phyloP scores from a whole-genome alignment of 2,113 vertebrate genomes.

The Menura novaehollandiae region DNA sequence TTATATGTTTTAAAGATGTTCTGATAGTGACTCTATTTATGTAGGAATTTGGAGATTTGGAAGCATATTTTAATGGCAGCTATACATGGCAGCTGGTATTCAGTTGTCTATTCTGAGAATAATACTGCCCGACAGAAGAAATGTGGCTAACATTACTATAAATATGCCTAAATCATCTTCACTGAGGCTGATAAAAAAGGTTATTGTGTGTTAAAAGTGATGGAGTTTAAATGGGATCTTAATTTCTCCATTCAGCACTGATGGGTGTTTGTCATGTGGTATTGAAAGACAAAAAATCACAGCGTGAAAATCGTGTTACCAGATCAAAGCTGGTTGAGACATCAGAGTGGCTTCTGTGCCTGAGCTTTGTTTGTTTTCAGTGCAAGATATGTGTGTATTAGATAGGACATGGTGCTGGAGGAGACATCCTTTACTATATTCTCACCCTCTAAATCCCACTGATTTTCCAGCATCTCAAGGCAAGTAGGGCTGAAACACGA shows the following conservation, averaged over 20 bases:
- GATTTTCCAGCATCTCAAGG: not conserved
- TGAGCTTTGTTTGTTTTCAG: not conserved
- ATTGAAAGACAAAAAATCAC: not conserved
- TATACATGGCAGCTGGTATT: not conserved
- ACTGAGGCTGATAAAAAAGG: not conserved
- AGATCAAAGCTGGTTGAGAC: not conserved
- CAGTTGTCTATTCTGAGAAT: not conserved
- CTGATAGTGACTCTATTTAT: not conserved
- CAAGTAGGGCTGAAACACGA: not conserved
- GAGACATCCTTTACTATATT: not conserved
- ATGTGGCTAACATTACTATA: not conserved
- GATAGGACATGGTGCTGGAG: not conserved
- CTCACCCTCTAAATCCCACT: not conserved
- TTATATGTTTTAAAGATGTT: not conserved
- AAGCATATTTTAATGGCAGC: not conserved
- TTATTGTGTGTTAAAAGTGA: not conserved
- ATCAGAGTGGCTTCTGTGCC: not conserved
- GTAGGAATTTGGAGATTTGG: not conserved
- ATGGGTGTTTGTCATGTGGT: not conserved
- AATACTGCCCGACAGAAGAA: not conserved
- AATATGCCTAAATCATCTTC: not conserved
- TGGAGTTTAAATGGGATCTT: not conserved
- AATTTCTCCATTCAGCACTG: not conserved
- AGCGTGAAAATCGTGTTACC: not conserved
- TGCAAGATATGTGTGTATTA: no score